A percentile compares a stretch with the other conserved stretches of the same genome.
These are phyloP conservation scores for Mythimna lalbum DNA, from an alignment of 2,888 invertebrate genomes.

Conservation along the genomic window DNA sequence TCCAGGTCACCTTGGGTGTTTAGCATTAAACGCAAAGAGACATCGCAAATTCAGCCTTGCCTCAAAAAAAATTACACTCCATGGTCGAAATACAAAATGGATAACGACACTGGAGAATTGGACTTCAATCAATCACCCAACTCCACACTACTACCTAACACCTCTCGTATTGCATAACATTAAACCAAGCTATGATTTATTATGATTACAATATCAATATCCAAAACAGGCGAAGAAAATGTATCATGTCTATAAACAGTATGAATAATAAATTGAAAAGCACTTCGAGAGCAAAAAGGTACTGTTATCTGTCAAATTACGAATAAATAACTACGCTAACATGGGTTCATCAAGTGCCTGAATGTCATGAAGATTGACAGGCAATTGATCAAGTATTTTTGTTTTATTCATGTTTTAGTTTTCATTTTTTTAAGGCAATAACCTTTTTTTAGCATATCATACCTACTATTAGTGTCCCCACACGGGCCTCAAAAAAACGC, in stretches of 20 bases:
- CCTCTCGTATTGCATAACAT: slow-evolving; percentile 11
- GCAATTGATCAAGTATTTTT: slow-evolving; percentile 21
- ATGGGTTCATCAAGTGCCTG: slow-evolving; percentile 36
- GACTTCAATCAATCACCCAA: slow-evolving; percentile 9
- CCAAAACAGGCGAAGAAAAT: slow-evolving; percentile 25
- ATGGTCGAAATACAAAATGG: no score
- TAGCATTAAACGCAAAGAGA: no score
- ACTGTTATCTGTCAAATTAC: slow-evolving; percentile 40
- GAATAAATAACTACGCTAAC: slow-evolving; percentile 41
- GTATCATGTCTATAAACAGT: slow-evolving; percentile 14
- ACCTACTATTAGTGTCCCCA: no score
- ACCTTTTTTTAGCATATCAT: no score
- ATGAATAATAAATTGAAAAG: slow-evolving; percentile 46
- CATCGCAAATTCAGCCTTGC: no score
- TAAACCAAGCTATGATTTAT: slow-evolving; percentile 29
- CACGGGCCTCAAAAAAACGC: no score
- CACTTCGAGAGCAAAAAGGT: slow-evolving; percentile 19
- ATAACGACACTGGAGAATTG: neutral
- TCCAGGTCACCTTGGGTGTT: no score
- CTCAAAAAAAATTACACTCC: no score
- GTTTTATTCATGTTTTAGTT: neutral
- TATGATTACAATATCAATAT: slow-evolving; percentile 34
- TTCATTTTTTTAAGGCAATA: neutral
- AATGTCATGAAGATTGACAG: slow-evolving; percentile 28
- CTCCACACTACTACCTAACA: neutral